Percentiles rank a stretch among this genome's conserved stretches.
phyloP scores from a whole-genome alignment of 1,140 invertebrate genomes.

The Drosophila pachea region DNA sequence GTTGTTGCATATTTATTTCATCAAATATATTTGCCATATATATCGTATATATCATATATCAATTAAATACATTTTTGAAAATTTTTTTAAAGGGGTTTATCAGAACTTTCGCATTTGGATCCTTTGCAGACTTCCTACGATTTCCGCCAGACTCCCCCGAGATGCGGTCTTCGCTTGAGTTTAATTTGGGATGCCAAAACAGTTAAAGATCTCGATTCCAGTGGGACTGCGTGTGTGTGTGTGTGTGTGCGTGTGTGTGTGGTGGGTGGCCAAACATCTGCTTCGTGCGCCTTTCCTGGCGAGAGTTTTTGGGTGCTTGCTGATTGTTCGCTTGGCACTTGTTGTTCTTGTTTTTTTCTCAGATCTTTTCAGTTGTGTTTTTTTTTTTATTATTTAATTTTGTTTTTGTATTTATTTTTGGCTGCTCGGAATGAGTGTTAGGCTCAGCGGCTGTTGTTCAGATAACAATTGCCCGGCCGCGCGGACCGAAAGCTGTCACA shows the following conservation, averaged over 20 bases:
- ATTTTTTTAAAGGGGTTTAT: too few relatives aligned
- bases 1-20: too few relatives aligned
- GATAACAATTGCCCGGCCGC: conserved; percentile 21
- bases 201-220: neutral
- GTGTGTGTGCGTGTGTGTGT: too few relatives aligned
- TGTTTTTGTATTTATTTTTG: conserved; percentile 7
- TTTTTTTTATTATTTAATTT: neutral
- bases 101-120: too few relatives aligned
- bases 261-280: too few relatives aligned
- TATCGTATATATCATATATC: too few relatives aligned
- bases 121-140: too few relatives aligned
- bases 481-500: conserved; percentile 40
- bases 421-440: conserved; percentile 13
- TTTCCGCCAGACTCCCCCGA: neutral
- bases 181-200: neutral
- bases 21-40: too few relatives aligned
- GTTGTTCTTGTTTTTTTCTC: conserved; percentile 2
- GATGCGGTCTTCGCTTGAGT: neutral
- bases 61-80: too few relatives aligned
- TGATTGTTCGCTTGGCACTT: too few relatives aligned
- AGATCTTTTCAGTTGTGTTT: neutral
- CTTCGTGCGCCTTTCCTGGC: too few relatives aligned
- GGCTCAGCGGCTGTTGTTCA: neutral
- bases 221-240: neutral
- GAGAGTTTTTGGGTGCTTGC: too few relatives aligned